Evolutionary conservation across 2,888 invertebrate species (phyloP), one percentile per base, ranked within the genome.

Genomic region (Colostygia pectinataria): DNA sequence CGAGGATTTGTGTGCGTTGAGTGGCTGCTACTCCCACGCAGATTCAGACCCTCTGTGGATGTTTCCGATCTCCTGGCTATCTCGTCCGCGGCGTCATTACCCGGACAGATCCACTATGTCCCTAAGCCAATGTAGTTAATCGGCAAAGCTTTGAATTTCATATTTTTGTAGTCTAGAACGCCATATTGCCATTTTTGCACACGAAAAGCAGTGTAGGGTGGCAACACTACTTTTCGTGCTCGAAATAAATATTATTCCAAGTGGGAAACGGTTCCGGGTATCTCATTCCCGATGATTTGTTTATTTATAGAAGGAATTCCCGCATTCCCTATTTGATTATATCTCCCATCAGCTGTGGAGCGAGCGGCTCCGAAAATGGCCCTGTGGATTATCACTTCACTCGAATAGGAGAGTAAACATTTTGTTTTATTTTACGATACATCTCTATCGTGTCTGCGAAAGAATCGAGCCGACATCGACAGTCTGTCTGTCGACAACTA

Each of bases 231-330:
- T 47, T 47, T 10, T 32, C 15, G 27, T 28, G 41, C 44, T 44
- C 32, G 39, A 39, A 53, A 46, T n/a, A 55, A 57, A 45, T 59
- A 59, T 59, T 57, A 53, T 57, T 55, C 49, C 44, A 59, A 51
- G 27, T 47, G 51, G 43, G 52, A 58, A 63, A 62, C 54, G 55
- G 61, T 74, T 71, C 69, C 70, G 67, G 65, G 67, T 74, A 65
- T 71, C 65, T 62, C 55, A 54, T 68, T 71, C 49, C 65, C 46
- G 34, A 50, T 57, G 53, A 62, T 66, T 20, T 55, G 57, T 59
- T 61, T 65, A 66, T 68, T 64, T 68, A 52, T 29, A 52, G 59
- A 65, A 40, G 41, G 41, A 37, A 61, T 58, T 52, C 53, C 43
- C 23, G 44, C 40, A 44, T 51, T 47, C 48, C 51, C 45, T 38